Percentiles rank a stretch among this genome's conserved stretches.
phyloP scores from a whole-genome alignment of 2,888 invertebrate genomes.

The Arrhopalites spinosus region DNA sequence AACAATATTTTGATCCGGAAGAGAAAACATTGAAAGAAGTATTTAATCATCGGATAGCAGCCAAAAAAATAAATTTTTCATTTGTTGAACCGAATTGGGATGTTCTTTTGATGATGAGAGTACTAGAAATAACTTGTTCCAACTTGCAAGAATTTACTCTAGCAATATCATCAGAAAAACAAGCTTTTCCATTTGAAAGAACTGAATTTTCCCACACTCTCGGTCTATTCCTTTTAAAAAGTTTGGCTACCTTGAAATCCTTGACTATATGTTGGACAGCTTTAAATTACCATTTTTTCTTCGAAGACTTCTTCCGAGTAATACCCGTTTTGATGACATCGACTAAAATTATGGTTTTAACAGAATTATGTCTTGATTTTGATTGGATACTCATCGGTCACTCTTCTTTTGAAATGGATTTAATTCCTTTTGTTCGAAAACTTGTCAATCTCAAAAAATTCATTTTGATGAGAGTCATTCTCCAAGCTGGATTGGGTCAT shows the following conservation, averaged over 20 bases:
- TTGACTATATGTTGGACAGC: constrained; percentile 46
- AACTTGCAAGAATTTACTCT: constrained; percentile 22
- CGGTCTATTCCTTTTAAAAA: constrained; percentile 39
- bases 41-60: not conserved
- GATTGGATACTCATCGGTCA: constrained; percentile 49
- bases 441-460: constrained; percentile 40
- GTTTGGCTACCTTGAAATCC: constrained; percentile 33
- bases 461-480: constrained; percentile 42
- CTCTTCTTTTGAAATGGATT: constrained; percentile 41
- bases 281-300: constrained; percentile 40
- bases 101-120: constrained; percentile 9
- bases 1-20: constrained; percentile 10
- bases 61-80: not conserved
- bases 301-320: constrained; percentile 45
- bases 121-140: constrained; percentile 17
- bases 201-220: constrained; percentile 43
- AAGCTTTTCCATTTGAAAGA: constrained; percentile 21
- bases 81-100: constrained; percentile 4
- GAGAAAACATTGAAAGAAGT: constrained; percentile 10
- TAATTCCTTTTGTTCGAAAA: constrained; percentile 47
- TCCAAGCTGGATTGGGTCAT: constrained; percentile 42
- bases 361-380: constrained; percentile 41
- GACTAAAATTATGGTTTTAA: constrained; percentile 36
- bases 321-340: constrained; percentile 40
- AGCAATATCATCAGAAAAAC: constrained; percentile 16